These are phyloP conservation scores for Neotragus pygmaeus DNA, from an alignment of 2,113 vertebrate species.

Conservation along the genomic window DNA sequence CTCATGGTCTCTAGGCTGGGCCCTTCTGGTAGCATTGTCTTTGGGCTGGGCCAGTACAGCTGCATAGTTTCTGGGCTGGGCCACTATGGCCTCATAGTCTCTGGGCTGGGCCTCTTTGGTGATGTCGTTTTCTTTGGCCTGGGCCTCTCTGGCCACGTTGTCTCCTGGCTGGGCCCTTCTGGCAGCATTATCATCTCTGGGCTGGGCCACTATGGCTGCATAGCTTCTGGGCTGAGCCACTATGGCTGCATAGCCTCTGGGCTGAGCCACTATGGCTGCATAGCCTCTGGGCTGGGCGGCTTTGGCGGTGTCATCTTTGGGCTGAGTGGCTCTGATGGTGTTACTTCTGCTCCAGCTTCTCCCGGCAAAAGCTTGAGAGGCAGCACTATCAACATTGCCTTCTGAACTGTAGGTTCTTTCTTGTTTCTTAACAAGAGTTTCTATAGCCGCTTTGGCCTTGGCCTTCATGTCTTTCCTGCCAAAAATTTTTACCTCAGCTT, in stretches of 20 bases:
- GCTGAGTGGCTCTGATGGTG: not conserved
- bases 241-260: too few species aligned
- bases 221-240: too few species aligned
- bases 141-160: not conserved
- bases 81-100: too few species aligned
- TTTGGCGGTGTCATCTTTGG: not conserved
- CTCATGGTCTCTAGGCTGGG: too few species aligned
- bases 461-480: conserved; percentile 80
- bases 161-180: too few species aligned
- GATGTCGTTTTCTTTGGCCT: not conserved
- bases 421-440: conserved; percentile 73
- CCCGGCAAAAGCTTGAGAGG: not conserved
- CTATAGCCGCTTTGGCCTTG: conserved; percentile 87
- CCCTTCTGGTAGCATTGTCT: too few species aligned
- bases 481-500: conserved; percentile 85
- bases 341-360: not conserved
- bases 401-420: not conserved
- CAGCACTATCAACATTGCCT: conserved; percentile 54
- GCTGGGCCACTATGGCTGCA: too few species aligned
- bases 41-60: too few species aligned
- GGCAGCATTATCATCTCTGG: too few species aligned
- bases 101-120: not conserved
- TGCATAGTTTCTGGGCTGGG: too few species aligned
- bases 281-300: not conserved
- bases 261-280: too few species aligned